Evolutionary conservation across 2,797 vertebrate genomes (phyloP), one percentile per base, ranked within the genome.

Genomic region (Tragopan temminckii): DNA sequence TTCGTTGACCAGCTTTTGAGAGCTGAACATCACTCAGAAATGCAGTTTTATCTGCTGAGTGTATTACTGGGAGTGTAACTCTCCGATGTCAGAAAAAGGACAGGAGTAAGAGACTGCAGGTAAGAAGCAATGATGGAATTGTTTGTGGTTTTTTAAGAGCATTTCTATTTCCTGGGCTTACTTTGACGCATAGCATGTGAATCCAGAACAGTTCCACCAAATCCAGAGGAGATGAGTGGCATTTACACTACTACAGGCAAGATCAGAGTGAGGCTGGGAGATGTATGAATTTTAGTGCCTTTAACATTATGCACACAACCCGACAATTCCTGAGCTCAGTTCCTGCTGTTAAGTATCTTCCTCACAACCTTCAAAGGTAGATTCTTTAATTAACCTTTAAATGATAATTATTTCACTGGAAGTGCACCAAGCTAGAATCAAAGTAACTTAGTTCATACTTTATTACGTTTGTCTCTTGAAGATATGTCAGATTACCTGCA

Each of bases 351-450:
- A 88, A 95, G 90, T 89, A 89, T 80, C 71, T 96, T 96, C 85
- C 76, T 91, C 85, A 89, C 78, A 97, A 96, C 92, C 94, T 95
- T 86, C 78, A 93, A 93, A 83, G 74, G 86, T 84, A 93, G 91
- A 93, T 94, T 95, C 88, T 95, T 97, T 97, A 97, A 97, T 97
- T 97, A 97, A 97, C 94, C 93, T 97, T 97, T 97, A 97, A 96
- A 97, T 96, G 67, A 95, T 97, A 96, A 97, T 97, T 96, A 97
- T 96, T 91, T 96, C 72, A 63, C 67, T 96, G 96, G 97, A 95
- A 87, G 36, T 66, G 43, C 66, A 91, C 94, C 97, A 97, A 89
- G 46, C 31, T 48, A 77, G 83, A 95, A 94, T 94, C 83, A 91
- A 90, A 97, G 93, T 64, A 94, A 89, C 53, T 85, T 43, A 35